Base-by-base conservation (phyloP, 2,888 invertebrate species). In the Philonicus albiceps region DNA sequence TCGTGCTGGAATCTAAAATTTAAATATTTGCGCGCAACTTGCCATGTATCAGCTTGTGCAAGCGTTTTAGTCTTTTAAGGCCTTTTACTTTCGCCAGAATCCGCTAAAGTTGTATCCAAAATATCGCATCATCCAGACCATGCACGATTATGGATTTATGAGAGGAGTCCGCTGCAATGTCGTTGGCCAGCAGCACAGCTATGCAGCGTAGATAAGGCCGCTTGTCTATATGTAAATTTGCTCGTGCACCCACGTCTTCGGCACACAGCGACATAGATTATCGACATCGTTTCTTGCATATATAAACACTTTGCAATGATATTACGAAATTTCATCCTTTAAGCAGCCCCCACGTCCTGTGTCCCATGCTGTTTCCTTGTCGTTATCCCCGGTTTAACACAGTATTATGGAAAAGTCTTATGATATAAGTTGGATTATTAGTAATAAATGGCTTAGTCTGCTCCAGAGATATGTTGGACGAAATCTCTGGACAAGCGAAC, bases 381-480 rank as follows among this genome's bases (percentile, higher is more conserved):
- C 73, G 84, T 84, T 84, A 84, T 84, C 84, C 84, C 19, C 43
- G 43, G 84, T 43, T 84, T 73, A 84, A 84, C 84, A 84, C 73
- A 84, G 84, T 84, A 84, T 84, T 84, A 84, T 84, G 84, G 84
- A 73, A 84, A 84, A 84, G 84, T 84, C 84, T 84, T 84, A 73
- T 84, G 84, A 84, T 84, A 84, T 84, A 84, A 84, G 84, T 84
- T 84, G 84, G 84, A 84, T 84, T 84, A 84, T 84, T 84, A 84
- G 84, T 84, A 84, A 84, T 84, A 84, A 84, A 84, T 84, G 84
- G 73, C 84, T 84, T 72, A 72, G 72, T 73, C 72, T 84, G n/a
- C 43, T 31, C 84, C 55, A 49, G 64, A 81, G 84, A 84, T 73
- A 84, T 84, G 34, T 72, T 73, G 55, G 19, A 73, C 72, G 49